Evolutionary conservation across 2,113 vertebrate species (phyloP).

Genomic region (Dissostichus mawsoni): DNA sequence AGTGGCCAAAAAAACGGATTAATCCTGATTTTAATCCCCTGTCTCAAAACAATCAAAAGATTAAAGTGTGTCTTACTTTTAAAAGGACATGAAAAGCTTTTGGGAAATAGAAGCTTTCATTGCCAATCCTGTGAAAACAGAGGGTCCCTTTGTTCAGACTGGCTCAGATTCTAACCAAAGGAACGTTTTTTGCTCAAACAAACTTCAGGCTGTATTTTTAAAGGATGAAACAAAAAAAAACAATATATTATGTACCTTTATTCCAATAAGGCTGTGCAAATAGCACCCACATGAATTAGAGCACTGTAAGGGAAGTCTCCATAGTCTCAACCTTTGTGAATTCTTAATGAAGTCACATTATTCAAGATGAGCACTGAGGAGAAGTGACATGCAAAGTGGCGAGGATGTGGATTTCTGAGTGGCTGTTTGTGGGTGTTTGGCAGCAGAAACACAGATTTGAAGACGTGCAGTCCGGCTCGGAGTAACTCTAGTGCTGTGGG

Average conservation of each 20-base stretch:
- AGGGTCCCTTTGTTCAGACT: background rate
- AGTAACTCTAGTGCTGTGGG: background rate
- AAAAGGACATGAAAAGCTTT: slow-evolving; percentile 10
- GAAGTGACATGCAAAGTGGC: background rate
- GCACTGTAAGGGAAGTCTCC: background rate
- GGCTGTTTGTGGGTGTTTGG: background rate
- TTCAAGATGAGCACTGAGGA: background rate
- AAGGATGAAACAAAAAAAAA: background rate
- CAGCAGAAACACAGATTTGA: background rate
- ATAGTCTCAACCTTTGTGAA: background rate
- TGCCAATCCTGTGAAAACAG: background rate
- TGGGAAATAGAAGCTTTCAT: background rate
- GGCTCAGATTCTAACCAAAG: background rate
- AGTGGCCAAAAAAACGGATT: background rate
- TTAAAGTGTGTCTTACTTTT: slow-evolving; percentile 7
- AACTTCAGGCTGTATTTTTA: background rate
- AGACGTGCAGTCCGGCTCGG: background rate
- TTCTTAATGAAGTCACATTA: background rate
- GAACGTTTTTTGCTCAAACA: background rate
- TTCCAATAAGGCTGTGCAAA: background rate
- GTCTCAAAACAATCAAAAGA: slow-evolving; percentile 15
- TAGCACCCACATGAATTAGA: background rate
- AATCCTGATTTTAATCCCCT: background rate
- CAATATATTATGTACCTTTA: background rate
- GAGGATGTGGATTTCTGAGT: background rate